Conservation (phyloP, 2,888 invertebrate species). For the Mesorhabditis spiculigera region DNA sequence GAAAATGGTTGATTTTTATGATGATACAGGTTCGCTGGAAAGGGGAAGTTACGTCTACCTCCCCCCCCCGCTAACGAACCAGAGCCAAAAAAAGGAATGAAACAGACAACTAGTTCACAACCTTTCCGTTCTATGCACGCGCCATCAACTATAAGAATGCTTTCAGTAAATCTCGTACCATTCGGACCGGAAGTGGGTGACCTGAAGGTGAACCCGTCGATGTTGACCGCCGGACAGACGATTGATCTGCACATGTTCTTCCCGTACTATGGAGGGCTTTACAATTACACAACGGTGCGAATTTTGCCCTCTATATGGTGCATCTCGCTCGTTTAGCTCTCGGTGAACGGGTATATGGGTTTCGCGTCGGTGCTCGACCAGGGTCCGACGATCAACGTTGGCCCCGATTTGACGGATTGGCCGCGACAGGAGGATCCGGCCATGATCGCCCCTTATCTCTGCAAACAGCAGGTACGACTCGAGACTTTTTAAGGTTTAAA, state of each 20-base stretch:
- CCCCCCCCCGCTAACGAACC: no score
- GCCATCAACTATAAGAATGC: no score
- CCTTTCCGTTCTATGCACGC: no score
- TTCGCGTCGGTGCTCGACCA: conserved; percentile 57
- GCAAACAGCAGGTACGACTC: conserved; percentile 47
- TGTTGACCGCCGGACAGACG: conserved; percentile 54
- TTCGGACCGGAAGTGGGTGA: conserved; percentile 56
- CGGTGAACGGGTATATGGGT: conserved; percentile 56
- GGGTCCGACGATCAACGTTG: conserved; percentile 57
- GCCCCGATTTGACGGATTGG: conserved; percentile 55
- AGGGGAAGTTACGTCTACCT: no score
- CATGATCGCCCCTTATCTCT: conserved; percentile 57
- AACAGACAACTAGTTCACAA: no score
- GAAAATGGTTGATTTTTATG: no score
- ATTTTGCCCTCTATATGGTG: neutral
- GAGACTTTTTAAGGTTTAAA: neutral
- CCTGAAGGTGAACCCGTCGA: conserved; percentile 49
- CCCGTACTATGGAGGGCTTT: conserved; percentile 56
- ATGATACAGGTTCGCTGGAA: no score
- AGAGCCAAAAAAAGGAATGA: no score
- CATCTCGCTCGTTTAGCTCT: conserved; percentile 27
- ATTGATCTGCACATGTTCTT: conserved; percentile 56
- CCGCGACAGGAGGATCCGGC: conserved; percentile 56
- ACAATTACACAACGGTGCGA: conserved; percentile 56
- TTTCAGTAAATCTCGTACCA: conserved; percentile 48